Base-by-base conservation (phyloP, 2,113 vertebrate species). In the Dryoscopus gambensis region DNA sequence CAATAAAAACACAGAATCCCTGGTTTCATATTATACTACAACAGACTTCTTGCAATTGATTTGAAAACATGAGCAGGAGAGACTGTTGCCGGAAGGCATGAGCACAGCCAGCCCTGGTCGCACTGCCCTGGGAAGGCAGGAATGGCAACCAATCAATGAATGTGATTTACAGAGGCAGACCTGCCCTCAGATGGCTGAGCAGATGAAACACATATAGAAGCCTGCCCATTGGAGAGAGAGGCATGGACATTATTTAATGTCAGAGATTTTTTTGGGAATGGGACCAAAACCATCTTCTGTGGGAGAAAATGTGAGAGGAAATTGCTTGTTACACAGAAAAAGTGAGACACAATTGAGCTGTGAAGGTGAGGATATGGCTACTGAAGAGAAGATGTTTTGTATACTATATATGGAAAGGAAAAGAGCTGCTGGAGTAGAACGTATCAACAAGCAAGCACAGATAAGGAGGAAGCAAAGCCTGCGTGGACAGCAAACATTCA, bases 271-370 rank as follows among this genome's bases (percentile, higher is more conserved):
- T 96, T 89, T 95, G 97, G 98, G 98, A 98, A 97, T 30, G 30
- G 81, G 92, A 98, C 98, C 98, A 98, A 98, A 98, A 98, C 96
- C 96, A 97, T 98, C 98, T 98, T 98, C 98, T 98, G 97, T 97
- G 97, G 97, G 92, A 98, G 96, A 97, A 98, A 98, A 98, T 98
- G 97, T 98, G 97, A 91, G 90, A 97, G 98, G 98, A 99, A 98
- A 98, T 95, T 91, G 96, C 92, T 97, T 97, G 96, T 97, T 98
- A 98, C 97, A 84, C 94, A 93, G 91, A 94, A 95, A 92, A 89
- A 97, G 92, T 91, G 92, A 96, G 90, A 79, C 89, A 96, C 93
- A 97, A 95, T 81, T 78, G 89, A 95, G 82, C 88, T 97, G 84
- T 89, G 95, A 97, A 97, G 95, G 86, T 96, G 97, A 97, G 87